These are phyloP conservation scores for Andrena dorsata DNA, from an alignment of 2,888 invertebrate genomes.

Conservation along the genomic window DNA sequence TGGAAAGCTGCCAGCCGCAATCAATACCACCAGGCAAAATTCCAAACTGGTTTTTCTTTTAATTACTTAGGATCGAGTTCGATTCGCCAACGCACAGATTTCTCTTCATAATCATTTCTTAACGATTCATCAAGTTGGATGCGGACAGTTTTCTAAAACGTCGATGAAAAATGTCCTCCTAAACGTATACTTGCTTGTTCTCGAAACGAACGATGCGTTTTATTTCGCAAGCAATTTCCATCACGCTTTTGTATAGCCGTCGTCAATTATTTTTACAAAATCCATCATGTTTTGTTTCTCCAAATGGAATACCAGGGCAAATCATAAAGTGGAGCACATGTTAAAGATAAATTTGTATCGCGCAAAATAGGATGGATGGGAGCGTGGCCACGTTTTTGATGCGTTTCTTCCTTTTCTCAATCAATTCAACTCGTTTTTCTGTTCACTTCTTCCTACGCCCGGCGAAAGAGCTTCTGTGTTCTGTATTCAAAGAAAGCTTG, in stretches of 20 bases:
- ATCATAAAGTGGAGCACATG: not conserved
- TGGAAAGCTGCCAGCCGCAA: conserved; percentile 15
- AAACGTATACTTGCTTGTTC: not conserved
- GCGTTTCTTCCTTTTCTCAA: not conserved
- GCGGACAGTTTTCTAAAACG: not conserved
- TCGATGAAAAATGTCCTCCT: not conserved
- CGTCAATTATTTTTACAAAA: not conserved
- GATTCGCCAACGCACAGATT: not conserved
- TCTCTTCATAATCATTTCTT: conserved; percentile 8
- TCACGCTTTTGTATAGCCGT: not conserved
- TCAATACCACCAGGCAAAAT: conserved; percentile 10
- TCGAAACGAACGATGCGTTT: not conserved
- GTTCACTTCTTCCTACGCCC: not conserved
- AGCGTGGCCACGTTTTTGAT: not conserved
- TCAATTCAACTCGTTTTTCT: not conserved
- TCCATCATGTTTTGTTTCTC: not conserved
- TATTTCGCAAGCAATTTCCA: not conserved
- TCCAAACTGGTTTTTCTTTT: conserved; percentile 20
- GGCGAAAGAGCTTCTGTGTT: not conserved
- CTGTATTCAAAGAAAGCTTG: not conserved
- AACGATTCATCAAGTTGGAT: not conserved
- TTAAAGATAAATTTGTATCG: not conserved
- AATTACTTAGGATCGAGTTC: not conserved
- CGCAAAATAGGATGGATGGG: not conserved
- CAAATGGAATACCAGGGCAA: not conserved